phyloP scores from a whole-genome alignment of 2,888 invertebrate genomes.

The Macrosoma leucophasiata region DNA sequence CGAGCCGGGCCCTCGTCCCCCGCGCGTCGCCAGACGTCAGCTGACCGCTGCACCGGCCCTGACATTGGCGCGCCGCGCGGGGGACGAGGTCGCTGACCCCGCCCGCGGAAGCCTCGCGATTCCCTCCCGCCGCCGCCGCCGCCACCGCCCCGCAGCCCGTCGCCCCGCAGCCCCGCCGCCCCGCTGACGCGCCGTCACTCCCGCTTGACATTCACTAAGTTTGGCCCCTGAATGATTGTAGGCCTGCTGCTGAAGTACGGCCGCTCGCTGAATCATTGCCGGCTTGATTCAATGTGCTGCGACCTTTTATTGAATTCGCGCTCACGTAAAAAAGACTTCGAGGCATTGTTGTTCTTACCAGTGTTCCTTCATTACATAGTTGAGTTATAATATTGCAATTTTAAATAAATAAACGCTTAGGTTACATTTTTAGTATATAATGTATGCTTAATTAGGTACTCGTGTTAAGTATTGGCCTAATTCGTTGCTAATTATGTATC shows the following conservation, averaged over 20 bases:
- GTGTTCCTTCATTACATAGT: too few relatives aligned
- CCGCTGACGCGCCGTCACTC: slow-evolving; percentile 29
- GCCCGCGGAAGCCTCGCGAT: slow-evolving; percentile 72
- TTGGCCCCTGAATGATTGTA: slow-evolving; percentile 48
- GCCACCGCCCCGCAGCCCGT: slow-evolving; percentile 33
- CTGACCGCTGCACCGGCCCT: slow-evolving; percentile 75
- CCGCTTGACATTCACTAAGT: slow-evolving; percentile 47
- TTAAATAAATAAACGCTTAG: too few relatives aligned
- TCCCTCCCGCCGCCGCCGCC: slow-evolving; percentile 60
- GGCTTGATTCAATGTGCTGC: too few relatives aligned
- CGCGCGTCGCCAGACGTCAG: slow-evolving; percentile 75
- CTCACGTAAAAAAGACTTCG: too few relatives aligned
- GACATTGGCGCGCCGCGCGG: slow-evolving; percentile 70
- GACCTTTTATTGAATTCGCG: too few relatives aligned
- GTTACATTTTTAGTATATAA: too few relatives aligned
- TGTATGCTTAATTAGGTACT: too few relatives aligned
- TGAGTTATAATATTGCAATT: too few relatives aligned
- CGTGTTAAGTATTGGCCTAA: too few relatives aligned
- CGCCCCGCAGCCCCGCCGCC: slow-evolving; percentile 29
- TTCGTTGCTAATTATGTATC: too few relatives aligned
- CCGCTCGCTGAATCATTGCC: too few relatives aligned
- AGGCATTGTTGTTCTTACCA: too few relatives aligned
- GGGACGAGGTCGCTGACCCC: slow-evolving; percentile 67
- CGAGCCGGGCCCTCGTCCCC: slow-evolving; percentile 53
- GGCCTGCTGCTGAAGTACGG: slow-evolving; percentile 28